Evolutionary conservation across 1,140 invertebrate species (phyloP), one percentile per base, ranked within the genome.

Genomic region (Cryptotermes secundus): DNA sequence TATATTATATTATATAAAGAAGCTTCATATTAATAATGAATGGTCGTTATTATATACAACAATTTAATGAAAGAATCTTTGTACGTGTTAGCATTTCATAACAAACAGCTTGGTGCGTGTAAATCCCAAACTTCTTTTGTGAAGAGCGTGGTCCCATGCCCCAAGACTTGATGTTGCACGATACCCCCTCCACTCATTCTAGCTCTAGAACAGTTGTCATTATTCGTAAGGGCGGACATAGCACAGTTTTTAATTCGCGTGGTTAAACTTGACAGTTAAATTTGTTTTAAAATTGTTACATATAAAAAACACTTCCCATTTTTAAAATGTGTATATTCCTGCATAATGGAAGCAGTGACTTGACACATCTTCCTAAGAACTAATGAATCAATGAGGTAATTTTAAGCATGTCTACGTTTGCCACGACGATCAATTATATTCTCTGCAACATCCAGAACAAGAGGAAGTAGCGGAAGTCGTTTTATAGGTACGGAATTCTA

Each of bases 71-170:
- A 82, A 31, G 81, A 53, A 45, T 82, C 38, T 82, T 82, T 82
- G 81, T 82, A 82, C 81, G 81, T 82, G 81, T 82, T 82, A 82
- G 42, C 81, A 82, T 82, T 82, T 82, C 81, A 82, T 82, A 82
- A 82, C 22, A 26, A 82, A 38, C 26, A 72, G n/a, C n/a, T 72
- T 72, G 59, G 59, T 72, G 59, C 26, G 59, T 72, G 59, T 72
- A 26, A 0, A 26, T 14, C 59, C 59, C 19, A 7, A 9, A n/a
- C 9, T 26, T 72, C 59, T 72, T 31, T 72, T 72, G 59, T 31
- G 59, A 72, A 26, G 59, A 72, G 59, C 59, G 31, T 72, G 59
- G 26, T 10, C 9, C n/a, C 59, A 1, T 26, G 4, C 26, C n/a
- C 59, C 59, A 72, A 72, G n/a, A 31, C 10, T 72, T 72, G 59